These are phyloP conservation scores for Echinometra lucunter DNA, from an alignment of 53 echinoderm and acorn worm species.

Conservation along the genomic window DNA sequence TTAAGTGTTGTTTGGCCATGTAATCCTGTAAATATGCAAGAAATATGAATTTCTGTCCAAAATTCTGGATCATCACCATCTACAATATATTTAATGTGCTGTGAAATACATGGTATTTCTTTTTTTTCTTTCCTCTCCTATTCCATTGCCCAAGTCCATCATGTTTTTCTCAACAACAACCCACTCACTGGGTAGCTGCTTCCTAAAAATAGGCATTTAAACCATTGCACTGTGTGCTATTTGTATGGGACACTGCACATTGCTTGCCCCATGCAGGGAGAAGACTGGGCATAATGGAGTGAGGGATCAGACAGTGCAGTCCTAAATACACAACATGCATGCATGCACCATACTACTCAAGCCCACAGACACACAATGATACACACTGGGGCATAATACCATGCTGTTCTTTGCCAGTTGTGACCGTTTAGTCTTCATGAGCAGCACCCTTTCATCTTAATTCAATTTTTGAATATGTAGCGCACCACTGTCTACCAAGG, in stretches of 20 bases:
- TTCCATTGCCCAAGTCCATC: constrained; percentile 26
- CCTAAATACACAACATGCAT: constrained; percentile 35
- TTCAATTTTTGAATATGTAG: background rate
- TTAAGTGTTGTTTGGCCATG: background rate
- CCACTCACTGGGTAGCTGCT: constrained; percentile 1
- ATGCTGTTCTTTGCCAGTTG: constrained; percentile 33
- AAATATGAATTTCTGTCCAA: background rate
- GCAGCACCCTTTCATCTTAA: constrained; percentile 2
- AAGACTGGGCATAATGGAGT: background rate
- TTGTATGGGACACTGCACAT: constrained; percentile 48
- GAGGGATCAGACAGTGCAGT: constrained; percentile 9
- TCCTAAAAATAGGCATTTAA: constrained; percentile 42
- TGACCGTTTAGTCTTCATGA: constrained; percentile 6
- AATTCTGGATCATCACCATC: background rate
- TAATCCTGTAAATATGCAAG: background rate
- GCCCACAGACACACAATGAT: constrained; percentile 40
- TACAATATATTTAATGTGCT: background rate
- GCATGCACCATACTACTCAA: background rate
- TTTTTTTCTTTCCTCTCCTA: background rate
- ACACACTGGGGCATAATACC: constrained; percentile 50
- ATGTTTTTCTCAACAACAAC: constrained; percentile 41
- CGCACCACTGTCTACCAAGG: too few species aligned
- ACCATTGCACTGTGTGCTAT: constrained; percentile 48
- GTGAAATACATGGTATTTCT: background rate
- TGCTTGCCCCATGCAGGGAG: constrained; percentile 59